Percentiles rank a stretch among this genome's conserved stretches.
Evolutionary conservation across 2,113 vertebrate genomes (phyloP).

Genomic region (Cyrtonyx montezumae): DNA sequence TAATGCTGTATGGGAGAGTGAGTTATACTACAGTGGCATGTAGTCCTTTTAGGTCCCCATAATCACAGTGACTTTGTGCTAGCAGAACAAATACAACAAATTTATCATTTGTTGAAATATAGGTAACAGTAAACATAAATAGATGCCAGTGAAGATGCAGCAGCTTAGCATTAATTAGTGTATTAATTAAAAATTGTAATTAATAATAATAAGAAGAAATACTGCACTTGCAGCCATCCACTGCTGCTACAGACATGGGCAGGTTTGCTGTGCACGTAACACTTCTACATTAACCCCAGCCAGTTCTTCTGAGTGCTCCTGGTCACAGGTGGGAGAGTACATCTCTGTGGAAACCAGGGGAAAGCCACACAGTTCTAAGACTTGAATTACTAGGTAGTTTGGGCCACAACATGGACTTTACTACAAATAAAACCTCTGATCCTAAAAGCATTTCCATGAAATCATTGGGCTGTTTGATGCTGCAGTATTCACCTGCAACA

Average conservation of each 20-base stretch:
- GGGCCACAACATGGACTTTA: neutral
- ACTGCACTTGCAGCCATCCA: neutral
- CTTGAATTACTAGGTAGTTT: neutral
- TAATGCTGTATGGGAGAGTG: neutral
- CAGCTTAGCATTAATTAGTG: neutral
- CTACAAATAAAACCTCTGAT: neutral
- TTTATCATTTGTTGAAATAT: neutral
- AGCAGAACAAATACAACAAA: neutral
- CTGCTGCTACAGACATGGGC: neutral
- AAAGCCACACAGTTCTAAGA: neutral
- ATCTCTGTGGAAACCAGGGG: neutral
- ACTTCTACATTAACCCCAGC: neutral
- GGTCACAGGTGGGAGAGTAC: neutral
- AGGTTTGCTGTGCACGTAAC: accelerated
- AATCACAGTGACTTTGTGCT: neutral
- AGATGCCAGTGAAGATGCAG: neutral
- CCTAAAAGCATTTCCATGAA: neutral
- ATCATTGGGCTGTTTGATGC: neutral
- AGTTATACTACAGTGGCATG: neutral
- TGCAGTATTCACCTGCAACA: neutral
- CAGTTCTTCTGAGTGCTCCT: neutral
- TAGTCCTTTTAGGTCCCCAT: accelerated
- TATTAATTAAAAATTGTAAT: neutral
- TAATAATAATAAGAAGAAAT: neutral
- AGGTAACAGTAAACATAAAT: neutral